Conservation (phyloP, 2,888 invertebrate genomes). For the Yponomeuta cagnagella region DNA sequence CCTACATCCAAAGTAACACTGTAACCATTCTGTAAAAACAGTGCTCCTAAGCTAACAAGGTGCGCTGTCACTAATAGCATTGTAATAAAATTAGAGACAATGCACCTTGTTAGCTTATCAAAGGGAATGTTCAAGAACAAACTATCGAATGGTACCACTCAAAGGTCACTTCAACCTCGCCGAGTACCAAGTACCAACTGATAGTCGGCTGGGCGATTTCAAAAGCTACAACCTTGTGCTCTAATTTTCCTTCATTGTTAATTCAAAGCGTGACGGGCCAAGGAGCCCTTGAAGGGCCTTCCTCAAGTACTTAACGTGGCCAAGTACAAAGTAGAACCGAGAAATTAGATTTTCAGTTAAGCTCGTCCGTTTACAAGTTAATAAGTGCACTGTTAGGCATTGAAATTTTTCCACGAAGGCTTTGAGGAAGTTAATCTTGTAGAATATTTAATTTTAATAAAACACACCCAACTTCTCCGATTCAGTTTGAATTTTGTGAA, state of each 20-base stretch:
- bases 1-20: too few species aligned
- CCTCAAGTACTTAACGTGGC: slow-evolving; percentile 24
- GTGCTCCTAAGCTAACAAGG: too few species aligned
- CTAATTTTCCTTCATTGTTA: slow-evolving; percentile 72
- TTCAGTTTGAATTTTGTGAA: neutral
- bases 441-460: neutral
- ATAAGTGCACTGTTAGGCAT: neutral
- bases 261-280: slow-evolving; percentile 67
- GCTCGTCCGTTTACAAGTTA: neutral
- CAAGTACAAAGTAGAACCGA: slow-evolving; percentile 34
- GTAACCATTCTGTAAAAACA: too few species aligned
- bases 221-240: slow-evolving; percentile 70
- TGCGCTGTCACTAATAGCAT: too few species aligned
- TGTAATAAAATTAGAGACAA: slow-evolving; percentile 62
- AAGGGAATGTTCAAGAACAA: slow-evolving; percentile 31
- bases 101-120: slow-evolving; percentile 67
- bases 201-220: slow-evolving; percentile 57
- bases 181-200: neutral
- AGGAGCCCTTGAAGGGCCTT: slow-evolving; percentile 62
- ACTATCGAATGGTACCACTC: slow-evolving; percentile 53
- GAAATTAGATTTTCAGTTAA: slow-evolving; percentile 13
- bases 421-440: neutral
- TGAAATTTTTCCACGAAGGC: neutral
- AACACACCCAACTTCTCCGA: neutral
- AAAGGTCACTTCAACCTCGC: slow-evolving; percentile 39